Evolutionary conservation across 2,888 invertebrate genomes (phyloP), one percentile per base, ranked within the genome.

Genomic region (Mylabris sibirica): DNA sequence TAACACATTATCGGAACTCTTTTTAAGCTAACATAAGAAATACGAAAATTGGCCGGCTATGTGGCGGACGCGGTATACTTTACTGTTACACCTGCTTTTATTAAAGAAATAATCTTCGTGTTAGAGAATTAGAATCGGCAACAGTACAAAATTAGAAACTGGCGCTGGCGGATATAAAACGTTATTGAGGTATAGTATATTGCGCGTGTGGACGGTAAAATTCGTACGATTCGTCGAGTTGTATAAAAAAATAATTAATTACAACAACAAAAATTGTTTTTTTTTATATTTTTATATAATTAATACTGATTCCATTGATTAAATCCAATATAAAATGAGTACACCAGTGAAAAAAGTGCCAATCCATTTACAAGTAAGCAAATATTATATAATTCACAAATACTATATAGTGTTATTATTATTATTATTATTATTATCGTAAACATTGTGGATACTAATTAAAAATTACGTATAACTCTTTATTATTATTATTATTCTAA

Each of bases 331-430:
- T 24, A 74, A 68, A 60, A 92, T 92, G 91, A 88, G 90, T 79
- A 94, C 94, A 76, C 95, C 95, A 75, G 95, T 96, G 77, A 97
- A 97, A 87, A 97, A 97, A 87, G 96, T 97, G 71, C 97, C 97
- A 69, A 96, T 97, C 84, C 97, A 97, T 87, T 88, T 95, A 82
- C 95, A 96, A 92, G 93, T 97, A 86, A 90, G 87, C 79, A 38
- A 57, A 17, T 17, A 41, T 30, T 61, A 64, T 62, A 66, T 49
- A 59, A 30, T 26, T 20, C 8, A 11, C 4, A 35, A 30, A 30
- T 30, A 30, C 30, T 30, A 30, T 30, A 30, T 30, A 30, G 30
- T 30, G 30, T 30, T 30, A 30, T 30, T 30, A 30, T 30, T 30
- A 35, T n/a, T n/a, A n/a, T n/a, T n/a, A 35, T 24, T 17, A 35